These are phyloP conservation scores for Lasioglossum malachurum DNA, from an alignment of 2,888 invertebrate genomes.

Conservation along the genomic window DNA sequence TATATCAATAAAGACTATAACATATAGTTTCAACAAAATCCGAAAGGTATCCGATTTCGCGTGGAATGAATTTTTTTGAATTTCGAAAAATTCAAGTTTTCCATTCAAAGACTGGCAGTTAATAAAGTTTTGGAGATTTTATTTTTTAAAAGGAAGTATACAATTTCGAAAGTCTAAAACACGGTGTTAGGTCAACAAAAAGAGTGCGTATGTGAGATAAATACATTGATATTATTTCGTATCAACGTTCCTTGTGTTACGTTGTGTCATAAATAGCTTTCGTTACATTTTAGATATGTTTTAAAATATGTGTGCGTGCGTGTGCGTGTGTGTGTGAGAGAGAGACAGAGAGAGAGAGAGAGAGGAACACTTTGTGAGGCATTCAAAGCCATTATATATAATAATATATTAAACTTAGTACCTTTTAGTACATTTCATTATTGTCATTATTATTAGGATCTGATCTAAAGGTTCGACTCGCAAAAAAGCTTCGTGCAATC, in stretches of 20 bases:
- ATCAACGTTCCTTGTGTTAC: background rate
- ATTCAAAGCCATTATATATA: background rate
- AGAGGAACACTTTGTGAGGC: background rate
- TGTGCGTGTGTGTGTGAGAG: no score
- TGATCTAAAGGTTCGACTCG: no score
- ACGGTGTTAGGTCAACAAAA: background rate
- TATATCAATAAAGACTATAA: no score
- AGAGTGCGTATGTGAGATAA: background rate
- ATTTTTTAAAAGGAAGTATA: background rate
- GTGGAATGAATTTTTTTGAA: background rate
- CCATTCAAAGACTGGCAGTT: background rate
- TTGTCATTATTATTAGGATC: background rate
- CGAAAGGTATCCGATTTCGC: no score
- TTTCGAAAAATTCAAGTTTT: background rate
- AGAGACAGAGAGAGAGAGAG: no score
- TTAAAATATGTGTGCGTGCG: background rate
- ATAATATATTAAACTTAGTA: no score
- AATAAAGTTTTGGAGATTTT: background rate
- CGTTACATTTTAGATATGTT: background rate
- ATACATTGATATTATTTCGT: background rate
- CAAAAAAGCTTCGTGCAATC: background rate
- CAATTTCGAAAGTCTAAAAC: background rate
- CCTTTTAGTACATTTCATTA: background rate
- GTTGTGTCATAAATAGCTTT: background rate
- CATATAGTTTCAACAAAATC: no score